Percentiles rank a stretch among this genome's conserved stretches.
phyloP scores from a whole-genome alignment of 2,797 vertebrate genomes.

The Poecilia wingei region DNA sequence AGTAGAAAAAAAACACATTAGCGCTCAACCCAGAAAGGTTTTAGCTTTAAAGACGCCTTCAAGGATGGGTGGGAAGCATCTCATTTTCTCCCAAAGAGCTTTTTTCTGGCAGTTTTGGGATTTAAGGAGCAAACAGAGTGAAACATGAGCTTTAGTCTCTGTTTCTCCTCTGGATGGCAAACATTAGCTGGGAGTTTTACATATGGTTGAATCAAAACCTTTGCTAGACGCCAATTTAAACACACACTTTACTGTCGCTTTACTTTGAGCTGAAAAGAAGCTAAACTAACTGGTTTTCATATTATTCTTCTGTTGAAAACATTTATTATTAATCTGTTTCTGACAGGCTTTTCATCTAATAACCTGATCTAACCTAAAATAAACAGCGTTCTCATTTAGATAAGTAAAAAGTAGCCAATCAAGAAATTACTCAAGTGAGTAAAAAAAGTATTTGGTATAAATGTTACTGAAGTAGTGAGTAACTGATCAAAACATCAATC shows the following conservation, averaged over 20 bases:
- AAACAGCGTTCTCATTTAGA: not conserved
- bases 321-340: not conserved
- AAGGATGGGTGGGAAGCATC: not conserved
- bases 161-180: not conserved
- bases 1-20: not conserved
- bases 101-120: not conserved
- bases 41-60: constrained; percentile 1
- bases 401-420: too few species aligned
- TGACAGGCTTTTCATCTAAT: not conserved
- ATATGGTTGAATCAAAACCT: not conserved
- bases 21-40: not conserved
- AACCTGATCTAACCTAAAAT: not conserved
- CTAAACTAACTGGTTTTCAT: not conserved
- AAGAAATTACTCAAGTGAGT: too few species aligned
- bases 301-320: not conserved
- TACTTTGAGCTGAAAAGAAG: not conserved
- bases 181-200: not conserved
- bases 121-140: not conserved
- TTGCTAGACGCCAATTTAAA: not conserved
- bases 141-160: not conserved
- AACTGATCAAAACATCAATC: too few species aligned
- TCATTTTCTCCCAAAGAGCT: not conserved
- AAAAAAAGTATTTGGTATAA: too few species aligned
- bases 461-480: too few species aligned
- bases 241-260: not conserved